Percentiles rank a stretch among this genome's conserved stretches.
phyloP scores from a whole-genome alignment of 2,888 invertebrate genomes.

The Amiota minor region DNA sequence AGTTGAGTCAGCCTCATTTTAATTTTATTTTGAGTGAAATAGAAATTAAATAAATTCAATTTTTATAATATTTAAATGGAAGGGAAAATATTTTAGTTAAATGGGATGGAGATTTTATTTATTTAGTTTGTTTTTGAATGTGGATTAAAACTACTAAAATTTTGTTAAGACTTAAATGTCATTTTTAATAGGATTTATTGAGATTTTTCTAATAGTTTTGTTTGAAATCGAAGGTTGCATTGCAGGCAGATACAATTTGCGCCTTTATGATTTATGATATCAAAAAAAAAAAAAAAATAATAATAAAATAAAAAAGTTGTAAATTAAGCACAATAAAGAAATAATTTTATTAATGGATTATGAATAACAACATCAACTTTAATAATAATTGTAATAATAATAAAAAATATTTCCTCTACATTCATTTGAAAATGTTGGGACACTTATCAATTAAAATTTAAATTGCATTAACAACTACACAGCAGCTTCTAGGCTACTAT shows the following conservation, averaged over 20 bases:
- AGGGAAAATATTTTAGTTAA: background rate
- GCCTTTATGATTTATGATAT: conserved; percentile 18
- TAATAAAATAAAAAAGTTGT: background rate
- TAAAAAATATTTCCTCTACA: conserved; percentile 17
- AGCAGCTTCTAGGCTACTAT: background rate
- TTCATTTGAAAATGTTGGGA: conserved; percentile 45
- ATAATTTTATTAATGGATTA: conserved; percentile 66
- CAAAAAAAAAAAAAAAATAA: background rate
- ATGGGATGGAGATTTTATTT: background rate
- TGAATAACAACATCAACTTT: conserved; percentile 25
- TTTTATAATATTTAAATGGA: conserved; percentile 25
- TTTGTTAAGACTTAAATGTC: conserved; percentile 5
- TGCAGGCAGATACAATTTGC: background rate
- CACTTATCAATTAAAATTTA: conserved; percentile 64
- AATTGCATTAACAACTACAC: conserved; percentile 62
- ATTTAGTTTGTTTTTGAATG: background rate
- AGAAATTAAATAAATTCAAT: conserved; percentile 21
- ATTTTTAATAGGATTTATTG: conserved; percentile 1
- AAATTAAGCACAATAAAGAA: conserved; percentile 25
- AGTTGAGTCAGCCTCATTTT: conserved; percentile 23
- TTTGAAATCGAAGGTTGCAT: background rate
- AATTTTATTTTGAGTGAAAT: conserved; percentile 12
- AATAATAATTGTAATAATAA: background rate
- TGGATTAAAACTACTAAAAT: background rate
- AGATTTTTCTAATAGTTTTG: conserved; percentile 7